phyloP scores from a whole-genome alignment of 2,888 invertebrate species.

The Doris montereyensis region DNA sequence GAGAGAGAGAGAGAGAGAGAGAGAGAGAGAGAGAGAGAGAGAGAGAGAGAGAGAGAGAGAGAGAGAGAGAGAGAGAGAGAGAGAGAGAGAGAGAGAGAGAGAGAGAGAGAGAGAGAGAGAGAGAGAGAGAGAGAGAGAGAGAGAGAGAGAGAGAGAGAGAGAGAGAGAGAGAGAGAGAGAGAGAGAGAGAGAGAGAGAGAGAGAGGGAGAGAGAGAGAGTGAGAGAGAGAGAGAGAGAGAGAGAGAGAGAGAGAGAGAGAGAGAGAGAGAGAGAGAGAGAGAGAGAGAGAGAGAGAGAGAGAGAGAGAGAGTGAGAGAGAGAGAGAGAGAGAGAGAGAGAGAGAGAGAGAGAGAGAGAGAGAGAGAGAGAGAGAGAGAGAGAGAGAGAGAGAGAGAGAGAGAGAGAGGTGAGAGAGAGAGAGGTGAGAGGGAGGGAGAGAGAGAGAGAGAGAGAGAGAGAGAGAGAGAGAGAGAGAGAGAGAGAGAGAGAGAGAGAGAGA shows the following conservation, averaged over 20 bases:
- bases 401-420: not conserved
- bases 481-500: too few species aligned
- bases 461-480: not conserved
- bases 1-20: not conserved
- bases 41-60: not conserved
- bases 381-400: not conserved
- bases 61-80: not conserved
- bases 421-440: not conserved
- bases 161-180: not conserved
- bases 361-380: not conserved
- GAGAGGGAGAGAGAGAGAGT: not conserved
- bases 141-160: not conserved
- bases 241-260: not conserved
- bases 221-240: not conserved
- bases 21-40: not conserved
- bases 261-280: not conserved
- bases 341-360: not conserved
- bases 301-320: not conserved
- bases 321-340: not conserved
- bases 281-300: not conserved
- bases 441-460: not conserved
- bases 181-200: not conserved
- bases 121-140: not conserved
- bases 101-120: not conserved
- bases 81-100: constrained; percentile 9